Conservation (phyloP, 2,797 vertebrate species). For the Aselliscus stoliczkanus region DNA sequence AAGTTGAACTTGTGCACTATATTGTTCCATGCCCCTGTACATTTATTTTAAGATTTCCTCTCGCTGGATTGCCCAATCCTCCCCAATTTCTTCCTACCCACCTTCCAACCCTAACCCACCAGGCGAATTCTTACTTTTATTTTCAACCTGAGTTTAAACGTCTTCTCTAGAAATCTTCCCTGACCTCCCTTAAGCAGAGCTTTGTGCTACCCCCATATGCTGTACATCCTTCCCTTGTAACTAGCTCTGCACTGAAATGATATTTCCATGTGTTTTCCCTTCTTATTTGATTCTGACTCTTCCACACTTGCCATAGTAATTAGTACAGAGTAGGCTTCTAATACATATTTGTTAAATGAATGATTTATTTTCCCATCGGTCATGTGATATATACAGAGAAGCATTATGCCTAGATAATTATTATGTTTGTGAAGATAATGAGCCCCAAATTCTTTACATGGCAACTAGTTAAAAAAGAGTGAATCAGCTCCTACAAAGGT, state of each 20-base stretch:
- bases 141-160: background rate
- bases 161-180: background rate
- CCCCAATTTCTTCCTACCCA: background rate
- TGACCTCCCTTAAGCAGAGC: background rate
- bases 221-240: background rate
- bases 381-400: background rate
- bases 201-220: background rate
- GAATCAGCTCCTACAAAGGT: background rate
- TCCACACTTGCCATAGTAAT: background rate
- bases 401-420: background rate
- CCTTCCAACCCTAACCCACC: background rate
- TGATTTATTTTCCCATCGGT: background rate
- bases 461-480: conserved; percentile 15
- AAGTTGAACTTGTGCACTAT: background rate
- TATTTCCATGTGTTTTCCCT: background rate
- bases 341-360: background rate
- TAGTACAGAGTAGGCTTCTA: background rate
- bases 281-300: background rate
- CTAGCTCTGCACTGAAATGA: background rate
- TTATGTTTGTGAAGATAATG: conserved; percentile 7
- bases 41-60: background rate
- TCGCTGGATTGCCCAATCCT: background rate
- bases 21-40: background rate
- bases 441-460: background rate
- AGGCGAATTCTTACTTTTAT: background rate